These are phyloP conservation scores for Pelobates fuscus DNA, from an alignment of 2,113 vertebrate species.

Conservation along the genomic window DNA sequence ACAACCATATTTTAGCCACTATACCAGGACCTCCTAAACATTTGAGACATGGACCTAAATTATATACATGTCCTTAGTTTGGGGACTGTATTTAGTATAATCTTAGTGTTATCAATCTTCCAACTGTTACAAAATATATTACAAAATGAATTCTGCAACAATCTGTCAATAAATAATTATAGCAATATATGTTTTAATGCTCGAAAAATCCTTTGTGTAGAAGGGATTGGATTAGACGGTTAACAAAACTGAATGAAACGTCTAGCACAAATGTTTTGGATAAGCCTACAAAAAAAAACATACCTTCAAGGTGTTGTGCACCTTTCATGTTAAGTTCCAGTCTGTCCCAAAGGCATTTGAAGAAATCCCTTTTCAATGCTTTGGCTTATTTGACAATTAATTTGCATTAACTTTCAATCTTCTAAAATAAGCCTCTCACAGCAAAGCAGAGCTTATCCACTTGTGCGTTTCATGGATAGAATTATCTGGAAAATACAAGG, in stretches of 20 bases:
- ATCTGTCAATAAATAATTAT: too few relatives aligned
- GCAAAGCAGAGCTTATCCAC: constrained; percentile 19
- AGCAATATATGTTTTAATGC: too few relatives aligned
- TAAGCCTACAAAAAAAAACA: neutral
- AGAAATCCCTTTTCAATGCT: constrained; percentile 11
- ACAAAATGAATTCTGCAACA: too few relatives aligned
- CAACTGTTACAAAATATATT: too few relatives aligned
- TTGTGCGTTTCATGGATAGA: neutral
- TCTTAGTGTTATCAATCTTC: too few relatives aligned
- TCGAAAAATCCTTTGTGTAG: too few relatives aligned
- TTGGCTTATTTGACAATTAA: constrained; percentile 5
- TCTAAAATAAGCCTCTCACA: constrained; percentile 20
- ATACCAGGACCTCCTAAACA: too few relatives aligned
- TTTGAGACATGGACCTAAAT: too few relatives aligned
- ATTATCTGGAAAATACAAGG: constrained; percentile 35
- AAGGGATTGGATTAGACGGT: neutral
- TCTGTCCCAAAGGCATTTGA: constrained; percentile 6
- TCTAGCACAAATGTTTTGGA: neutral
- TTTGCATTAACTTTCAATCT: constrained; percentile 20
- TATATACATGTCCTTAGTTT: too few relatives aligned
- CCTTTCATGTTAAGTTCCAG: neutral
- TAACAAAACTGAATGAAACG: neutral
- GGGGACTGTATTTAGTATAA: too few relatives aligned
- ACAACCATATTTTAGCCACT: too few relatives aligned
- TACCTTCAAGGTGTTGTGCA: neutral